Evolutionary conservation across 2,113 vertebrate genomes (phyloP).

Genomic region (Chaetops frenatus): DNA sequence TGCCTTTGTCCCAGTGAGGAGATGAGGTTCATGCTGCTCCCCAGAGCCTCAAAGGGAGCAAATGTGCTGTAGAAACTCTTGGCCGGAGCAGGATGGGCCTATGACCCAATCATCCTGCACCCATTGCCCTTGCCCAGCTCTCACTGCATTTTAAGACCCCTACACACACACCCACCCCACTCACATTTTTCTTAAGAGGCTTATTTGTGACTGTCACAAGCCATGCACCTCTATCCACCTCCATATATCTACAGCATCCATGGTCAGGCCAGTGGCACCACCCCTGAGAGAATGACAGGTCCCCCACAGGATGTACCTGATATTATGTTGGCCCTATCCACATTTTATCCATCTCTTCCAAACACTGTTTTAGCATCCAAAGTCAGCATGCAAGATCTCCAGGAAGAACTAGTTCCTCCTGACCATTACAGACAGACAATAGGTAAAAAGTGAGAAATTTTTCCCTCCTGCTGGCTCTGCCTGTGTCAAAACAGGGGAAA

Average conservation of each 20-base stretch:
- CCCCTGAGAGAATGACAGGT: not conserved
- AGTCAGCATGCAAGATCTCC: not conserved
- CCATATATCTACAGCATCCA: not conserved
- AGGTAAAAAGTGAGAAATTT: not conserved
- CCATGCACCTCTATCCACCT: too few relatives aligned
- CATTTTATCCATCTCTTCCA: not conserved
- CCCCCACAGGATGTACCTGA: accelerated
- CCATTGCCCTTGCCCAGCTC: not conserved
- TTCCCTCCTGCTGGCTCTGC: not conserved
- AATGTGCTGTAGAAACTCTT: not conserved
- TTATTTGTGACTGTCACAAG: not conserved
- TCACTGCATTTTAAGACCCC: not conserved
- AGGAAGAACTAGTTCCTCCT: not conserved
- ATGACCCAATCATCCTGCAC: not conserved
- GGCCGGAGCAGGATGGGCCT: not conserved
- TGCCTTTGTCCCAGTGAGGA: not conserved
- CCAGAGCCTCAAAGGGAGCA: not conserved
- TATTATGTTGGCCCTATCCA: accelerated
- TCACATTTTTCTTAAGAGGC: not conserved
- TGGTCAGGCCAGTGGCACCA: not conserved
- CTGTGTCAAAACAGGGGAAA: not conserved
- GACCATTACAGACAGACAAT: not conserved
- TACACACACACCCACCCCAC: too few relatives aligned
- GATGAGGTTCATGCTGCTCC: not conserved
- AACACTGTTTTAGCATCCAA: not conserved